Evolutionary conservation across 2,113 vertebrate species (phyloP), one percentile per base, ranked within the genome.

Genomic region (Sinocyclocheilus anophthalmus): DNA sequence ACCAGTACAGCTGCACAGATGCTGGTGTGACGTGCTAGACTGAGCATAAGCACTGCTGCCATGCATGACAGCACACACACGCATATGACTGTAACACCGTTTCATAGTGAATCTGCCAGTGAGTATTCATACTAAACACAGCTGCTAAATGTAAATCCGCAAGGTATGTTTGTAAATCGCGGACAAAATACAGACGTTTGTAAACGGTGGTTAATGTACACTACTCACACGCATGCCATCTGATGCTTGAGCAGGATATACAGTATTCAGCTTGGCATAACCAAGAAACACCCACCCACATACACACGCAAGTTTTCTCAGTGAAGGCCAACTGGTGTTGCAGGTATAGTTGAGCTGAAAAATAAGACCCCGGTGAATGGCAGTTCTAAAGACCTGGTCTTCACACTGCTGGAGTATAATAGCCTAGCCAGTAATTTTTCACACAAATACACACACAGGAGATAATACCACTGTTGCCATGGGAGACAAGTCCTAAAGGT

Each of bases 11-110:
- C 88, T 88, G 85, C 83, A 69, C 87, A 89, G 87, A 90, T 88
- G 85, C 87, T 87, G 86, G 77, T 89, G 89, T 90, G 86, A 90
- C 85, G 76, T 90, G 86, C 87, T 89, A 88, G 87, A 84, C 89
- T 89, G 87, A 87, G 87, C 89, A 88, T 84, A 90, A 89, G 88
- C 86, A 87, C 86, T 85, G 83, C 82, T 73, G 85, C 83, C 65
- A 85, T 76, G 84, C 88, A 86, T 84, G 48, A 85, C 42, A 78
- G 83, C 83, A 72, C 81, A 78, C 76, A 83, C n/a, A 88, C 63
- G 39, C 81, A 76, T 48, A 48, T 48, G 70, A 73, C 83, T 33
- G 55, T 81, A 30, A 48, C 82, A 57, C 24, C 42, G 14, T 70
- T 30, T 63, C 26, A 70, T 11, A 57, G 50, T 67, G 42, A 69